Percentiles rank a stretch among this genome's conserved stretches.
phyloP scores from a whole-genome alignment of 37 sponge, comb jelly and placozoan genomes.

The Theonella swinhoei region DNA sequence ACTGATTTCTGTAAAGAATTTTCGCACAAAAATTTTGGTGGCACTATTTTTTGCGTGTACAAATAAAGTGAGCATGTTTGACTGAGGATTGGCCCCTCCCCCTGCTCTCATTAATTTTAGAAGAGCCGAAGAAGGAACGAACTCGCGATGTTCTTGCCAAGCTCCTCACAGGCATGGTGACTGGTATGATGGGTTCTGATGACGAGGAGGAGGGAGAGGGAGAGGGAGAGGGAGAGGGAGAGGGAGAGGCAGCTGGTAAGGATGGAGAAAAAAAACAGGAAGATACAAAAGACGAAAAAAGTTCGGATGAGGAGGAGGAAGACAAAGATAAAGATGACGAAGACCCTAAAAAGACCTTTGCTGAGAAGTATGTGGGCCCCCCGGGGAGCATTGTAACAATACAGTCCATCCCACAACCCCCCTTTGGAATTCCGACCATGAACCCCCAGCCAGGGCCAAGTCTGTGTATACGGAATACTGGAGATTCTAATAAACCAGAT shows the following conservation, averaged over 20 bases:
- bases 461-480: slow-evolving; percentile 37
- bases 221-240: not conserved
- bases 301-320: not conserved
- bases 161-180: not conserved
- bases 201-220: slow-evolving; percentile 3
- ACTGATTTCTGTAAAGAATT: too few species aligned
- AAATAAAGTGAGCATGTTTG: too few species aligned
- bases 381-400: slow-evolving; percentile 42
- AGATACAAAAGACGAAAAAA: not conserved
- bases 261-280: not conserved
- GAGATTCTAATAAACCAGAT: slow-evolving; percentile 17
- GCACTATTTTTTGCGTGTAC: too few species aligned
- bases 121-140: not conserved
- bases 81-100: too few species aligned
- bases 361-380: slow-evolving; percentile 38
- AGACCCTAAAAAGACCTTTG: slow-evolving; percentile 4
- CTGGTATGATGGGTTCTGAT: not conserved
- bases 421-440: slow-evolving; percentile 3
- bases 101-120: not conserved
- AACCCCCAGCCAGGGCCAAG: slow-evolving; percentile 31
- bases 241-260: not conserved
- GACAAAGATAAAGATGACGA: not conserved
- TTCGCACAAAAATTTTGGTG: too few species aligned
- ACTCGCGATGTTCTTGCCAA: slow-evolving; percentile 6
- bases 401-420: not conserved